Percentiles rank a stretch among this genome's conserved stretches.
phyloP scores from a whole-genome alignment of 2,113 vertebrate genomes.

The Tragelaphus buxtoni region DNA sequence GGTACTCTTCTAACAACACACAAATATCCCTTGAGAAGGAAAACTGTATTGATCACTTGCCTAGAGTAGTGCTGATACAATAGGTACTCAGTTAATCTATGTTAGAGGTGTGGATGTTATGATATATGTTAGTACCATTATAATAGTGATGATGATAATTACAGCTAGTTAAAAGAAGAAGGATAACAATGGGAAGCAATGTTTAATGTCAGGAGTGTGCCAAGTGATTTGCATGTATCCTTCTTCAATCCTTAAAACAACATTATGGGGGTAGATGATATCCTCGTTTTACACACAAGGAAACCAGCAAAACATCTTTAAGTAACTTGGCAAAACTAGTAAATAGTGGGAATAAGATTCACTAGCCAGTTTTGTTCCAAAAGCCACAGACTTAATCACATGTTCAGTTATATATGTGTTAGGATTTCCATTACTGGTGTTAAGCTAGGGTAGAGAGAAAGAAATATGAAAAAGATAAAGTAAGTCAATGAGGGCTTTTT shows the following conservation, averaged over 20 bases:
- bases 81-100: not conserved
- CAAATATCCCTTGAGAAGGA: not conserved
- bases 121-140: not conserved
- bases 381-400: not conserved
- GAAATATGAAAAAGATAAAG: not conserved
- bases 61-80: not conserved
- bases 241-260: not conserved
- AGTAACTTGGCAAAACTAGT: not conserved
- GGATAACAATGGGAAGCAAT: not conserved
- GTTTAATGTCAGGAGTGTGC: not conserved
- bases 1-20: not conserved
- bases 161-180: not conserved
- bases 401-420: not conserved
- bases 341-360: not conserved
- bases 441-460: not conserved
- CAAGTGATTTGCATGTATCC: not conserved
- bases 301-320: not conserved
- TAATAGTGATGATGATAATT: not conserved
- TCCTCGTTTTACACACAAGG: not conserved
- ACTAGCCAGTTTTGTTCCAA: not conserved
- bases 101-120: not conserved
- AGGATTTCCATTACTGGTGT: not conserved
- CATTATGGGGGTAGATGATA: not conserved
- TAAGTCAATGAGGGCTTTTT: not conserved
- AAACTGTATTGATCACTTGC: not conserved